Base-by-base conservation (phyloP, 2,888 invertebrate genomes). In the Ochropleura leucogaster region DNA sequence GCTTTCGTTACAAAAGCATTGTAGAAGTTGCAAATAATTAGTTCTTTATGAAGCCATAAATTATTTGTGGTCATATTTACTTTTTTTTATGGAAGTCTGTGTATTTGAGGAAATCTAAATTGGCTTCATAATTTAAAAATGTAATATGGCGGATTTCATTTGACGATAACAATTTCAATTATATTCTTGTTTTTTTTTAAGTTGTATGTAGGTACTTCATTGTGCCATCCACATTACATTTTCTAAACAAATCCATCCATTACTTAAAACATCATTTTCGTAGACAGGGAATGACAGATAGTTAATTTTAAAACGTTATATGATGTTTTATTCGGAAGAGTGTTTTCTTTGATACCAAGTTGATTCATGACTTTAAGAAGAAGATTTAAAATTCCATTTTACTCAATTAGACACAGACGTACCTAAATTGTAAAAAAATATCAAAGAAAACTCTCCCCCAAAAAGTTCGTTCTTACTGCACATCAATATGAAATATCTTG, bases 1-100 rank as follows among this genome's bases (percentile, higher is more conserved):
- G 86, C 86, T 85, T 88, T 90, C 47, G 18, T 14, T n/a, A 14
- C 40, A 71, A 89, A 89, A 87, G 88, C 85, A 85, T 79, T 78
- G 74, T 79, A 85, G 83, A 86, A 88, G 85, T 88, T 77, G 68
- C 6, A 40, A 71, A 40, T 53, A 44, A 82, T 86, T 74, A 85
- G 79, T 79, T 77, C 10, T 74, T 85, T 85, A 85, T 82, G 87
- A 85, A 87, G 85, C 85, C 87, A 76, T 53, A 65, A 55, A 79
- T 82, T 75, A 84, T 80, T 55, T 20, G 65, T 68, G 59, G 14
- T 65, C 66, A 63, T 77, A 55, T 53, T 55, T 67, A 46, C 64
- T 30, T 30, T 57, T 80, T 72, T 62, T 60, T 44, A 59, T 30
- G 42, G 59, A 20, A 55, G 12, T 60, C 18, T 68, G 67, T 74